Base-by-base conservation (phyloP, 2,888 invertebrate species). In the Eueremaeus valkanovi region DNA sequence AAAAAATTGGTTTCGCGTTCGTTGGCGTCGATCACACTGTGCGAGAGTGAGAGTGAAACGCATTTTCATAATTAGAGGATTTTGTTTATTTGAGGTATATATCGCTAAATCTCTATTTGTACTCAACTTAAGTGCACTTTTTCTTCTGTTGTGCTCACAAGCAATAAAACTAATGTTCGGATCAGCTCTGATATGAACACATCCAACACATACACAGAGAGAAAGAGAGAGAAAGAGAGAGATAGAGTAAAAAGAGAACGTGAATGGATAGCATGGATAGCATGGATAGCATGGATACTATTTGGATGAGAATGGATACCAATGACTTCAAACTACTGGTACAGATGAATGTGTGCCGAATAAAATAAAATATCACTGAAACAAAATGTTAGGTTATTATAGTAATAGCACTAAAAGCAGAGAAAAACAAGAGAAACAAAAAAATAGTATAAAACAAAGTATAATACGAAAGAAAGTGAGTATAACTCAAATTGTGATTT, bases 71-170 rank as follows among this genome's bases (percentile, higher is more conserved):
- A 63, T 63, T 63, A 63, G 6, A 31, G 33, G 63, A 63, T 63
- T 63, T 63, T 33, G 63, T 63, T 63, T 63, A 63, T 63, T 63
- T 63, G 33, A 63, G 63, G 63, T 58, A 58, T n/a, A n/a, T 58
- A 58, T 58, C 58, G 27, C 58, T 24, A 58, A 58, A 63, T 63
- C 63, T 63, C 29, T 33, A 63, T 63, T 33, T 63, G 63, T 63
- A 63, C 63, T 63, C 63, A 63, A 63, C 63, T 63, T 63, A 63
- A 63, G 63, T 63, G 63, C 63, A 63, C 63, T 63, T 63, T 63
- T 63, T 18, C 16, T 16, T 36, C 36, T 49, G 6, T n/a, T n/a
- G n/a, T 58, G 33, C 31, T 63, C 31, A 63, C 31, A 63, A 31
- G 11, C 63, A 63, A 63, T 63, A 63, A 63, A 63, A 63, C 63